phyloP scores from a whole-genome alignment of 2,797 vertebrate genomes.

The Anguilla pacifica region DNA sequence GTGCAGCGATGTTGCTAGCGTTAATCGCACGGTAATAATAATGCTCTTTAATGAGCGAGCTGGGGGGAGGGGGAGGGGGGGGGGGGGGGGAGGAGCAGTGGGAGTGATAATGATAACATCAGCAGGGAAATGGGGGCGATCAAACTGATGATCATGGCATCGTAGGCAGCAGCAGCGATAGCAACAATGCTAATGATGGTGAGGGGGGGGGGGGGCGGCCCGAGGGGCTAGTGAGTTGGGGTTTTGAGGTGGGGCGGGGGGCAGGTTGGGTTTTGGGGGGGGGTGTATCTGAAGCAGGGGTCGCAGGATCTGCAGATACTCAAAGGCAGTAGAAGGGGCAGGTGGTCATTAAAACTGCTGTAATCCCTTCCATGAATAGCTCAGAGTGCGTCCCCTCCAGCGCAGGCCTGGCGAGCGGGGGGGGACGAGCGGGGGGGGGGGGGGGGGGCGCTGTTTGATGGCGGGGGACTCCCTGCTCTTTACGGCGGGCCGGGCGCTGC shows the following conservation, averaged over 20 bases:
- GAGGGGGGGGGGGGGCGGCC: conserved; percentile 7
- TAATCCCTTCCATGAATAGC: conserved; percentile 76
- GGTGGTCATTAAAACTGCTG: conserved; percentile 79
- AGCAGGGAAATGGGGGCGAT: background rate
- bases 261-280: conserved; percentile 58
- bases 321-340: conserved; percentile 70
- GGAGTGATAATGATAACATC: background rate
- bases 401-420: background rate
- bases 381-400: conserved; percentile 53
- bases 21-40: background rate
- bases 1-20: background rate
- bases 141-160: background rate
- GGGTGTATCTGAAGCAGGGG: conserved; percentile 50
- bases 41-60: background rate
- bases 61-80: too few species aligned
- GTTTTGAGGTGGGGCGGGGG: conserved; percentile 43
- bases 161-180: too few species aligned
- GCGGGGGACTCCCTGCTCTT: conserved; percentile 64
- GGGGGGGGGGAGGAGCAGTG: background rate
- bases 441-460: conserved; percentile 39
- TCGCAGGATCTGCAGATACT: conserved; percentile 60
- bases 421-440: conserved; percentile 48
- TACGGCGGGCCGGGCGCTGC: conserved; percentile 68
- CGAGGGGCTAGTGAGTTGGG: conserved; percentile 36
- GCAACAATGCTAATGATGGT: background rate